These are phyloP conservation scores for Chamaea fasciata DNA, from an alignment of 2,113 vertebrate genomes.

Conservation along the genomic window DNA sequence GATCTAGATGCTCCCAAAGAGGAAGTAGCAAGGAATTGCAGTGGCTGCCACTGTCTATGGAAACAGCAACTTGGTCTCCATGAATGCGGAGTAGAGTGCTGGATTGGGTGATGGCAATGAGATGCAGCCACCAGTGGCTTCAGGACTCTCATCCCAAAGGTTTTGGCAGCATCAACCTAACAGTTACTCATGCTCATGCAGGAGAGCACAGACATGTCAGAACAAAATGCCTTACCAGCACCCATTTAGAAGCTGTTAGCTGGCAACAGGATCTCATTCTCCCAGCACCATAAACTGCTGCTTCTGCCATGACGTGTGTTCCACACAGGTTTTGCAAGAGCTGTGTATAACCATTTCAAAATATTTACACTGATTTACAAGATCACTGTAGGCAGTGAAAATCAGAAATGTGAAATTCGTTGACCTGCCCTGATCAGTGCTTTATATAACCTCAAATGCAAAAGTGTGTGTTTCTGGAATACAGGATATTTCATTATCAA, in stretches of 20 bases:
- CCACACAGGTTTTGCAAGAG: not conserved
- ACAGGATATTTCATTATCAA: not conserved
- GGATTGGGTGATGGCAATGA: not conserved
- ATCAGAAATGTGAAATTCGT: not conserved
- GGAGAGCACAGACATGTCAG: not conserved
- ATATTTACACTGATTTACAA: not conserved
- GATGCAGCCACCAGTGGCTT: not conserved
- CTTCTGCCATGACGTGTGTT: not conserved
- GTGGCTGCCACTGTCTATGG: not conserved
- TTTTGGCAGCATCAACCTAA: not conserved
- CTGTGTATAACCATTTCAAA: not conserved
- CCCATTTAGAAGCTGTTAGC: not conserved
- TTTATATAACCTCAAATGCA: not conserved
- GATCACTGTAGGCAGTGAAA: not conserved
- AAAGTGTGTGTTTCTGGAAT: not conserved
- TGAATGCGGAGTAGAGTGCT: accelerated
- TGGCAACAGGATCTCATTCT: not conserved
- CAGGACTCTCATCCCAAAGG: not conserved
- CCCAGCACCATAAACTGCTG: not conserved
- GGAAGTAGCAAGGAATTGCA: not conserved
- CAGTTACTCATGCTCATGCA: not conserved
- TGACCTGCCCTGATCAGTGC: not conserved
- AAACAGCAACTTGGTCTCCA: not conserved
- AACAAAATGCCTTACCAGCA: not conserved
- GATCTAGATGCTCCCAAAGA: not conserved